These are phyloP conservation scores for Charina bottae DNA, from an alignment of 2,113 vertebrate genomes.

Conservation along the genomic window DNA sequence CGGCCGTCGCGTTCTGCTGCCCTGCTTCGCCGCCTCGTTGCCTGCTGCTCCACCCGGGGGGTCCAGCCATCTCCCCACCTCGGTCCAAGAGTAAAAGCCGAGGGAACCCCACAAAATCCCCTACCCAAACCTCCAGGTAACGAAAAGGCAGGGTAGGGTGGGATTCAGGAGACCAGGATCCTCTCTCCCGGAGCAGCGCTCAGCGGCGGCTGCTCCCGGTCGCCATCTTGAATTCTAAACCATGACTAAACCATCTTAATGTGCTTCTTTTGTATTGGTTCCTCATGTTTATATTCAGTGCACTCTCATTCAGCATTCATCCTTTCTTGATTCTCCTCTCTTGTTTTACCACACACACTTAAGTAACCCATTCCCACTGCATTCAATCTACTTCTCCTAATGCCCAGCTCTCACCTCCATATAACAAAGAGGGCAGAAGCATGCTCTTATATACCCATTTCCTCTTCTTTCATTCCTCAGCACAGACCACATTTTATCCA, in stretches of 20 bases:
- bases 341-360: background rate
- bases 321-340: background rate
- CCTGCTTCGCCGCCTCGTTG: no score
- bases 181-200: no score
- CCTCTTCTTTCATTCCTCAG: background rate
- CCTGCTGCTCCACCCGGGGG: no score
- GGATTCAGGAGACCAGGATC: no score
- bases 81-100: no score
- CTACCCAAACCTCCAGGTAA: no score
- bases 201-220: no score
- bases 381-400: background rate
- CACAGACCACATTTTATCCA: background rate
- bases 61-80: no score
- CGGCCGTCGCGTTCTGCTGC: no score
- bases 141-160: no score
- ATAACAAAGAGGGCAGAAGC: background rate
- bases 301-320: background rate
- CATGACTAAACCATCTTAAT: background rate
- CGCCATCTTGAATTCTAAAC: no score
- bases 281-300: background rate
- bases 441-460: background rate
- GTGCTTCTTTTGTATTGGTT: background rate
- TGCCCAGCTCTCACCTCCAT: background rate
- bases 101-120: no score
- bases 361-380: background rate